Percentiles rank a stretch among this genome's conserved stretches.
phyloP scores from a whole-genome alignment of 1,140 invertebrate genomes.

The Reticulitermes speratus region DNA sequence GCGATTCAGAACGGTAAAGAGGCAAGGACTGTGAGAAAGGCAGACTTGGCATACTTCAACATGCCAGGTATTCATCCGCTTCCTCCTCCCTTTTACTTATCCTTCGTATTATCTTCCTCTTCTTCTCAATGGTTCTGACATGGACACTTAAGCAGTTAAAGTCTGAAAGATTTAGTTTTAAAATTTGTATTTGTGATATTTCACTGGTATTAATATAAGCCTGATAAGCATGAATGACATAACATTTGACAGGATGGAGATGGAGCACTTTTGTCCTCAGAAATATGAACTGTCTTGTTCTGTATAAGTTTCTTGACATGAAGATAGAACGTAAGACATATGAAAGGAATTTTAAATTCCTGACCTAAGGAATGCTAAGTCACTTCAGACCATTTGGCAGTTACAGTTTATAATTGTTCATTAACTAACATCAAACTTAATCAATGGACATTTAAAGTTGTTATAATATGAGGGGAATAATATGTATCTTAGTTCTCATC shows the following conservation, averaged over 20 bases:
- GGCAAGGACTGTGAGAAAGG: too few species aligned
- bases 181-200: too few species aligned
- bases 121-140: too few species aligned
- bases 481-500: background rate
- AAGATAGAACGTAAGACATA: background rate
- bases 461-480: background rate
- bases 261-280: background rate
- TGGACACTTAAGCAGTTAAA: too few species aligned
- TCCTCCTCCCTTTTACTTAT: too few species aligned
- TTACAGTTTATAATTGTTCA: background rate
- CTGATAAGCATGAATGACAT: too few species aligned
- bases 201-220: too few species aligned
- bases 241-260: background rate
- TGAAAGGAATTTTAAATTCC: background rate
- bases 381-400: background rate
- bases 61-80: too few species aligned
- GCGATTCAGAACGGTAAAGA: too few species aligned
- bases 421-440: conserved; percentile 9
- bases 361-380: background rate
- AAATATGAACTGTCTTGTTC: background rate
- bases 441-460: background rate
- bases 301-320: background rate
- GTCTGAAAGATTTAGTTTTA: too few species aligned
- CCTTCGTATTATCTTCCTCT: too few species aligned
- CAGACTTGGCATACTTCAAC: too few species aligned